Conservation (phyloP, 1,140 invertebrate species). For the Protaetia brevitarsis region DNA sequence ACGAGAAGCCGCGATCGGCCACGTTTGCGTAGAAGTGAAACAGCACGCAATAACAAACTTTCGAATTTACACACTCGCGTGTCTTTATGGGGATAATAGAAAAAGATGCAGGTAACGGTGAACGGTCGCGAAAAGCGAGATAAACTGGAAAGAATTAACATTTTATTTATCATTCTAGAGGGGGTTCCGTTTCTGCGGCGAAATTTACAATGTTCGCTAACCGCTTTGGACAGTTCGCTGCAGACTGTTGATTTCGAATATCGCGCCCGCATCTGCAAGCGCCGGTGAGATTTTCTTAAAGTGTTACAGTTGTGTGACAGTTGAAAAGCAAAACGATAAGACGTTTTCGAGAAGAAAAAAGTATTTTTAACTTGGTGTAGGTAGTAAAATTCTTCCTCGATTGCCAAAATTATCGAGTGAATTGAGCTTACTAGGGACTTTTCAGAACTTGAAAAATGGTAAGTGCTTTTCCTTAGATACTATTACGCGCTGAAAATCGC, state of each 20-base stretch:
- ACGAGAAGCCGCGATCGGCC: background rate
- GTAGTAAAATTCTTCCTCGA: background rate
- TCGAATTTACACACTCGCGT: slow-evolving; percentile 12
- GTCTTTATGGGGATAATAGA: slow-evolving; percentile 18
- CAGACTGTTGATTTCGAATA: slow-evolving; percentile 12
- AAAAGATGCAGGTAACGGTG: slow-evolving; percentile 7
- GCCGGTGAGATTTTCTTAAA: background rate
- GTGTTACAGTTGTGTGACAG: slow-evolving; percentile 11
- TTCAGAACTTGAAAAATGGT: background rate
- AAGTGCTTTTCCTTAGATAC: background rate
- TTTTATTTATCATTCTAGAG: slow-evolving; percentile 1
- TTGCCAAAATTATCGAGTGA: background rate
- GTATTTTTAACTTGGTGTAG: background rate
- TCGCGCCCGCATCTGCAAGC: background rate
- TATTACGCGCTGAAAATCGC: background rate
- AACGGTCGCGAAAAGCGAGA: background rate
- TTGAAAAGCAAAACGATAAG: background rate
- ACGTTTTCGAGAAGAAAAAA: background rate
- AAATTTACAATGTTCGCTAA: slow-evolving; percentile 15
- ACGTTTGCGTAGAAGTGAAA: background rate
- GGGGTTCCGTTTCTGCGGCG: background rate
- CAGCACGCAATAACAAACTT: slow-evolving; percentile 12
- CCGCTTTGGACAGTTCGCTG: slow-evolving; percentile 10
- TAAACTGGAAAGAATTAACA: slow-evolving; percentile 6
- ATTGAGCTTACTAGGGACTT: background rate